Evolutionary conservation across 92 coral and sea anemone genomes (phyloP).

Genomic region (Epizoanthus rinbou): DNA sequence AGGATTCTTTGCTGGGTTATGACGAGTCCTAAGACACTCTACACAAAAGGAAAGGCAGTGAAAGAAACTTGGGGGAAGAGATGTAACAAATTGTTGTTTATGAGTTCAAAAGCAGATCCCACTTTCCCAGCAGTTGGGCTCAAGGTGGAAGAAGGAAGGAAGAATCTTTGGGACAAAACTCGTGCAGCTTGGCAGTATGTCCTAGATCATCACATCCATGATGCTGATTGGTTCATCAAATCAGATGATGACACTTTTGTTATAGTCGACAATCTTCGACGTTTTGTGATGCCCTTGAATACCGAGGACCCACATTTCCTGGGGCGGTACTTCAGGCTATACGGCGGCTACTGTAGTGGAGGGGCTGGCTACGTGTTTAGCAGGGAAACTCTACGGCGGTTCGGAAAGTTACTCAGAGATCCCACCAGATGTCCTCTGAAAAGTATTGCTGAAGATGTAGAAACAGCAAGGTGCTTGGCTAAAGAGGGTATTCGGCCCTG

Average conservation of each 20-base stretch:
- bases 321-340: conserved; percentile 43
- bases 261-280: conserved; percentile 51
- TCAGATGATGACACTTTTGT: conserved; percentile 52
- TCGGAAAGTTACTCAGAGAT: conserved; percentile 23
- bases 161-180: conserved; percentile 44
- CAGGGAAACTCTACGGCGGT: conserved; percentile 49
- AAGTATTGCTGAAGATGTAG: conserved; percentile 47
- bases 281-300: conserved; percentile 11
- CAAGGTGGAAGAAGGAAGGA: conserved; percentile 42
- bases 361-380: conserved; percentile 60
- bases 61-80: conserved; percentile 61
- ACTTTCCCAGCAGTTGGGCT: conserved; percentile 45
- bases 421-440: conserved; percentile 36
- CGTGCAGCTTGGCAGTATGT: conserved; percentile 50
- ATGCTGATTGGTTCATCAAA: conserved; percentile 56
- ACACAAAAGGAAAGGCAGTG: conserved; percentile 75
- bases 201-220: conserved; percentile 38
- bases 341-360: conserved; percentile 47
- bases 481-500: conserved; percentile 23
- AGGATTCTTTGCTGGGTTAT: conserved; percentile 88
- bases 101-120: conserved; percentile 37
- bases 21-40: conserved; percentile 72
- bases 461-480: conserved; percentile 28
- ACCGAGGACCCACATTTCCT: conserved; percentile 54
- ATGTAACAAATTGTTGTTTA: conserved; percentile 48